Evolutionary conservation across 2,888 invertebrate genomes (phyloP).

Genomic region (Cheiracanthium punctorium): DNA sequence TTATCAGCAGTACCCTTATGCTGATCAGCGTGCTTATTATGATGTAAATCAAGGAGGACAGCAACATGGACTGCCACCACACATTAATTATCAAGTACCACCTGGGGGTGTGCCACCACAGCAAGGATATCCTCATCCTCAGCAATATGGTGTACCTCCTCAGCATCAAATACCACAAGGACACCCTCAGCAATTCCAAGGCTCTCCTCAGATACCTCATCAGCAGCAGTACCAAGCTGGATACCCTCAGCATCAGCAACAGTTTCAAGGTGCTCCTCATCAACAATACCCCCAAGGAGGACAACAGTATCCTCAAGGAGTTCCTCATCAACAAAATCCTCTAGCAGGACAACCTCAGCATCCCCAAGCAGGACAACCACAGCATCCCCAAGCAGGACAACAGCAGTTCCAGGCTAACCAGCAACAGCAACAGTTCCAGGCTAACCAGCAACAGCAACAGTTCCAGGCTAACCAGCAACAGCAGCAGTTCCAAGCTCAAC

Average conservation of each 20-base stretch:
- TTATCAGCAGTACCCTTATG: slow-evolving; percentile 39
- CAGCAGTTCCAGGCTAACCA: slow-evolving; percentile 48
- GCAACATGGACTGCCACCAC: slow-evolving; percentile 64
- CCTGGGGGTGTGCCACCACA: slow-evolving; percentile 48
- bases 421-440: slow-evolving; percentile 70
- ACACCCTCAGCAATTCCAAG: slow-evolving; percentile 72
- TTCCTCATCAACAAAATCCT: slow-evolving; percentile 15
- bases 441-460: slow-evolving; percentile 31
- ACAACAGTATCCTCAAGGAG: too few species aligned
- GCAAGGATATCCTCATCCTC: slow-evolving; percentile 65
- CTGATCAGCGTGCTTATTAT: slow-evolving; percentile 58
- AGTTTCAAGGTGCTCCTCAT: slow-evolving; percentile 73
- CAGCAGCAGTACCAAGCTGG: too few species aligned
- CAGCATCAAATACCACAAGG: slow-evolving; percentile 70
- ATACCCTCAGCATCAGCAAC: slow-evolving; percentile 73
- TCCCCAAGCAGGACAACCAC: not conserved
- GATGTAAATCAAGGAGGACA: slow-evolving; percentile 47
- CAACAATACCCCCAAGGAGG: too few species aligned
- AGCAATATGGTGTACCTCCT: slow-evolving; percentile 72
- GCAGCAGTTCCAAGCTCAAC: slow-evolving; percentile 73
- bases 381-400: not conserved
- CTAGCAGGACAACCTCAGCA: not conserved
- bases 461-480: slow-evolving; percentile 73
- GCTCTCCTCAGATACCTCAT: slow-evolving; percentile 72
- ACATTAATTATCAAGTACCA: slow-evolving; percentile 48